These are phyloP conservation scores for Drosophila lini DNA, from an alignment of 1,140 invertebrate genomes.

Conservation along the genomic window DNA sequence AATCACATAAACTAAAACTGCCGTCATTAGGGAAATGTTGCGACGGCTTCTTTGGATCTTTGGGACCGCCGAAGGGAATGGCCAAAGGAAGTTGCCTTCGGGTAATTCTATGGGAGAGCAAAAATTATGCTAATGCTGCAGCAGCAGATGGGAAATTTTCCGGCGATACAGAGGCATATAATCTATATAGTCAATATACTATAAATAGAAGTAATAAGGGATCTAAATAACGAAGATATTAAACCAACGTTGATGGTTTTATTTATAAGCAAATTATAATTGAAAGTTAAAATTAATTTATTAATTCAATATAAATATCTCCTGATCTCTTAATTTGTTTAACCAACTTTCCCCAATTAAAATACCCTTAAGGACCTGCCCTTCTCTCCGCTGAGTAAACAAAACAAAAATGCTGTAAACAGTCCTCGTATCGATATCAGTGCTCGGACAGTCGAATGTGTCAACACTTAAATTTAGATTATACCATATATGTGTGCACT, in stretches of 20 bases:
- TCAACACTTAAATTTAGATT: constrained; percentile 83
- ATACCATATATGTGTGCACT: constrained; percentile 74
- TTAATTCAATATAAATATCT: not conserved
- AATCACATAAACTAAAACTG: constrained; percentile 68
- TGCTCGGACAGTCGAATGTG: constrained; percentile 56
- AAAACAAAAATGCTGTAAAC: constrained; percentile 22
- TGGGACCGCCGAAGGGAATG: constrained; percentile 6
- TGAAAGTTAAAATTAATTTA: too few species aligned
- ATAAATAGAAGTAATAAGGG: constrained; percentile 1
- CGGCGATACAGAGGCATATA: not conserved
- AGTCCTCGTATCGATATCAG: constrained; percentile 46
- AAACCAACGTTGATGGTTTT: not conserved
- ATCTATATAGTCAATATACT: not conserved
- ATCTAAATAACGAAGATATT: not conserved
- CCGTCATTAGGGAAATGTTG: constrained; percentile 37
- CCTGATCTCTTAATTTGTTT: not conserved
- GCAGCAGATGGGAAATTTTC: not conserved
- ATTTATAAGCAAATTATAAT: not conserved
- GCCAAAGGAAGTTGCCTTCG: constrained; percentile 10
- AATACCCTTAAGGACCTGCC: not conserved
- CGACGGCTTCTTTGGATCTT: constrained; percentile 45
- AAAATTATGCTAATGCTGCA: constrained; percentile 33
- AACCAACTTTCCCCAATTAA: not conserved
- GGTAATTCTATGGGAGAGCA: constrained; percentile 7
- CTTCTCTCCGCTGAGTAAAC: not conserved